Conservation (phyloP, 1,140 invertebrate genomes). For the Caerostris extrusa region DNA sequence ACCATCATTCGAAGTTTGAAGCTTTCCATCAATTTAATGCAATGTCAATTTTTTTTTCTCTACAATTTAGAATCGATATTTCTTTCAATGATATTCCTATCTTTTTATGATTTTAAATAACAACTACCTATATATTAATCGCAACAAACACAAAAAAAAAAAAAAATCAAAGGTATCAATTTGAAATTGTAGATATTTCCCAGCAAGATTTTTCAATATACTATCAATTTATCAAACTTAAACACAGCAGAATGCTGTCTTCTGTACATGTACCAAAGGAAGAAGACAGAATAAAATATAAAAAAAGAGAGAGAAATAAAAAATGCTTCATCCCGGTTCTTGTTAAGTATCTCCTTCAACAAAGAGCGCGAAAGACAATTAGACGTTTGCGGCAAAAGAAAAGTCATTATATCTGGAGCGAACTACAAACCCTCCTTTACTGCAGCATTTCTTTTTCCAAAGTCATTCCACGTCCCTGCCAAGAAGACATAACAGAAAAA, state of each 20-base stretch:
- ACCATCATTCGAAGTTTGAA: too few relatives aligned
- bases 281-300: neutral
- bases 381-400: constrained; percentile 59
- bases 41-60: too few relatives aligned
- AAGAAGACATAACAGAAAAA: constrained; percentile 19
- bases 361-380: constrained; percentile 54
- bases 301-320: too few relatives aligned
- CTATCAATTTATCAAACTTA: neutral
- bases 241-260: neutral
- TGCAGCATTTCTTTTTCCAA: constrained; percentile 13
- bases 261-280: neutral
- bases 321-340: neutral
- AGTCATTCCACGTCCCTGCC: constrained; percentile 38
- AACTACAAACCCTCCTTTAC: constrained; percentile 17
- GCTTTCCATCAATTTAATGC: too few relatives aligned
- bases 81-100: too few relatives aligned
- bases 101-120: too few relatives aligned
- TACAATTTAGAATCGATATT: too few relatives aligned
- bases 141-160: too few relatives aligned
- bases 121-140: too few relatives aligned
- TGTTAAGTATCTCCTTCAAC: constrained; percentile 20
- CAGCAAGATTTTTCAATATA: neutral
- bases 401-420: constrained; percentile 53
- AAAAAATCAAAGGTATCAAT: neutral
- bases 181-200: neutral